Evolutionary conservation across 2,888 invertebrate genomes (phyloP), one percentile per base, ranked within the genome.

Genomic region (Oscheius sp.): DNA sequence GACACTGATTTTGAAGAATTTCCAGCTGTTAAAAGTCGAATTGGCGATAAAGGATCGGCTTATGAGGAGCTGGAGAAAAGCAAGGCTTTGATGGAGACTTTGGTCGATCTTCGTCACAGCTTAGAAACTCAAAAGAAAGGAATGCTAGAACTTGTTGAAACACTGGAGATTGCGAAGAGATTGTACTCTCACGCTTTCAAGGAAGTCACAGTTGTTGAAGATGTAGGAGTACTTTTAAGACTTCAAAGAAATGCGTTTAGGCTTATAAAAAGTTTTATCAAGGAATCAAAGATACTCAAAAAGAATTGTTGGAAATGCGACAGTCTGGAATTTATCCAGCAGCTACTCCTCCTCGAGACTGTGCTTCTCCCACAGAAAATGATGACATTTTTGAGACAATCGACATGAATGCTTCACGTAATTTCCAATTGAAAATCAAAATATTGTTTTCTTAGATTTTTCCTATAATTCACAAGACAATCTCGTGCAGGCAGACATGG

Each of bases 121-220:
- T 71, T 78, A 70, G 78, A 78, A 53, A 42, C 65, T 15, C 75
- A 74, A 17, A 75, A 78, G 53, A 78, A 79, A 69, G 71, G 74
- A 34, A 77, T 78, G 72, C 69, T 79, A 42, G 75, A 92, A 2
- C 89, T 96, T 55, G 89, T 95, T 64, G 91, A 92, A 4, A 88
- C 92, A 37, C 88, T 96, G 55, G 91, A 92, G 65, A 92, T 92
- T 50, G 93, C 94, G 3, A 92, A 93, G 82, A 91, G 92, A 72
- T 95, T 93, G 88, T 93, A 95, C 87, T 92, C 93, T 45, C 92
- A 92, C 20, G 96, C 96, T 87, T 90, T 92, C 72, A 92, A 93
- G 5, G 96, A 97, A 89, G 96, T 96, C 15, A 95, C 94, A 90
- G 92, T 96, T 73, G 96, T 96, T 29, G 93, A 93, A 70, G 94